Evolutionary conservation across 2,888 invertebrate species (phyloP).

Genomic region (Rhabditoides inermis): DNA sequence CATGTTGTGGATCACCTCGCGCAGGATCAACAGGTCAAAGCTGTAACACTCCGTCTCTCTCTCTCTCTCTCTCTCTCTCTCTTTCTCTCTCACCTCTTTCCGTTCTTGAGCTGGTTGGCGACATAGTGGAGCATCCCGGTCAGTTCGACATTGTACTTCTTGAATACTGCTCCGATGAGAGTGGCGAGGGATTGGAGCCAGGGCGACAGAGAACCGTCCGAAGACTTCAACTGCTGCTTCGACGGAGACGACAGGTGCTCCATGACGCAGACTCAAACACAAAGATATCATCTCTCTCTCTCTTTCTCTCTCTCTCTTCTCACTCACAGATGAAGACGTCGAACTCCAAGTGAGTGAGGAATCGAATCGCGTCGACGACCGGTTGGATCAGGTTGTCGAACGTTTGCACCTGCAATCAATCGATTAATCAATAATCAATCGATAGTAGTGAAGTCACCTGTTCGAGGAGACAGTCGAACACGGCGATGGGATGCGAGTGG

Average conservation of each 20-base stretch:
- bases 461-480: slow-evolving; percentile 80
- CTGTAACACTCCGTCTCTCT: slow-evolving; percentile 60
- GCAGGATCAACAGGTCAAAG: slow-evolving; percentile 72
- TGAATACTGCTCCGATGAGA: slow-evolving; percentile 90
- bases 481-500: slow-evolving; percentile 84
- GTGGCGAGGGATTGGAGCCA: slow-evolving; percentile 69
- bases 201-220: slow-evolving; percentile 77
- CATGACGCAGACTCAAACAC: slow-evolving; percentile 68
- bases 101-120: slow-evolving; percentile 87
- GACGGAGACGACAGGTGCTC: slow-evolving; percentile 75
- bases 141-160: slow-evolving; percentile 81
- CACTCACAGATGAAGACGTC: slow-evolving; percentile 76
- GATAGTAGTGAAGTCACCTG: slow-evolving; percentile 14
- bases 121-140: slow-evolving; percentile 91
- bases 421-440: background rate
- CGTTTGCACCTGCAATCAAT: slow-evolving; percentile 65
- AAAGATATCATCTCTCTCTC: background rate
- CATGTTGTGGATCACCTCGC: slow-evolving; percentile 98
- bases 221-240: slow-evolving; percentile 69
- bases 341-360: slow-evolving; percentile 83
- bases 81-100: slow-evolving; percentile 68
- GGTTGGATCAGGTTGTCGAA: slow-evolving; percentile 89
- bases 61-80: background rate
- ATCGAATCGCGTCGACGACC: slow-evolving; percentile 93
- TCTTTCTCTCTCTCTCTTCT: background rate